Evolutionary conservation across 2,113 vertebrate species (phyloP).

Genomic region (Salvator merianae): DNA sequence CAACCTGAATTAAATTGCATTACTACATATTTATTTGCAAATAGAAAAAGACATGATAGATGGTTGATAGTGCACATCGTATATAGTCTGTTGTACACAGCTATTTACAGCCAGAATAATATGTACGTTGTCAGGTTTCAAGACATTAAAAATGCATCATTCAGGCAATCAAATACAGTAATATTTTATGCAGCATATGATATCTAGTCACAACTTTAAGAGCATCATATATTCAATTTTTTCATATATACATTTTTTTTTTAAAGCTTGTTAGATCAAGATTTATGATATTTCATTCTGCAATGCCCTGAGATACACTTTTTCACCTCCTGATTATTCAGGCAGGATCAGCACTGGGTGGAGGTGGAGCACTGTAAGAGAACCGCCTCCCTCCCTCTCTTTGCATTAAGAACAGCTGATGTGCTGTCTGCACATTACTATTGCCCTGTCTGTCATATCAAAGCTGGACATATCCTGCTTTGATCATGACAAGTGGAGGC

Average conservation of each 20-base stretch:
- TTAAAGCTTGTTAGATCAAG: slow-evolving; percentile 13
- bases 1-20: slow-evolving; percentile 15
- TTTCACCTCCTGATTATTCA: slow-evolving; percentile 2
- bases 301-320: not conserved
- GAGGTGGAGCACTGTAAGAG: no score
- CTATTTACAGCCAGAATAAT: slow-evolving; percentile 9
- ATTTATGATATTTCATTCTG: slow-evolving; percentile 20
- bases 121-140: slow-evolving; percentile 1
- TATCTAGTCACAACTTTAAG: slow-evolving; percentile 4
- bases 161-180: slow-evolving; percentile 16
- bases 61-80: not conserved
- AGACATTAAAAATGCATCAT: slow-evolving; percentile 27
- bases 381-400: no score
- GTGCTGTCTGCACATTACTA: no score
- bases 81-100: not conserved
- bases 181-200: slow-evolving; percentile 8
- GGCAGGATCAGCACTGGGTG: no score
- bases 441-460: no score
- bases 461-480: no score
- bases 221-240: not conserved
- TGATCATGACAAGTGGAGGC: no score
- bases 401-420: no score
- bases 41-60: slow-evolving; percentile 13
- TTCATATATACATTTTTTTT: not conserved
- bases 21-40: slow-evolving; percentile 17